phyloP scores from a whole-genome alignment of 2,888 invertebrate species.

The Polydrusus tereticollis region DNA sequence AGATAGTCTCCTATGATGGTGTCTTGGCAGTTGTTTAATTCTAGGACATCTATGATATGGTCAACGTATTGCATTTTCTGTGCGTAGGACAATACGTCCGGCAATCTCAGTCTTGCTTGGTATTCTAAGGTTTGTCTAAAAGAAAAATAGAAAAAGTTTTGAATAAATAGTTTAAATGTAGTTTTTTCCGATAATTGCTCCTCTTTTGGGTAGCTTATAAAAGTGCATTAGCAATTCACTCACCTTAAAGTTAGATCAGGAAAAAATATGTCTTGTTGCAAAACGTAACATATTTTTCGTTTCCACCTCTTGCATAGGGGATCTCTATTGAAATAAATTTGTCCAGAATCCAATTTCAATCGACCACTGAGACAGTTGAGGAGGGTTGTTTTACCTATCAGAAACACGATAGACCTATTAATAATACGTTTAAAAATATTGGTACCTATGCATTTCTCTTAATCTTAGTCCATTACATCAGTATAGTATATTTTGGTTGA shows the following conservation, averaged over 20 bases:
- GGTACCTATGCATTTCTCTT: no score
- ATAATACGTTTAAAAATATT: no score
- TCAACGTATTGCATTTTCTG: conserved; percentile 85
- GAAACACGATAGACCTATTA: no score
- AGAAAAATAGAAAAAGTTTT: neutral
- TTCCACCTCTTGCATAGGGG: conserved; percentile 71
- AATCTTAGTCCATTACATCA: no score
- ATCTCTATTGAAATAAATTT: conserved; percentile 65
- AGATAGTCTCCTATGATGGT: conserved; percentile 82
- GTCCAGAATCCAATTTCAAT: conserved; percentile 75
- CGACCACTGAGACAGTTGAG: conserved; percentile 83
- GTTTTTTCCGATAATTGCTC: no score
- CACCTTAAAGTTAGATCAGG: conserved; percentile 79
- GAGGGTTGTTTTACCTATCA: conserved; percentile 77
- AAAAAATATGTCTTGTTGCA: conserved; percentile 87
- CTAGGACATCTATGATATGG: conserved; percentile 81
- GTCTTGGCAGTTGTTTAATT: conserved; percentile 80
- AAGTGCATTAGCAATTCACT: neutral
- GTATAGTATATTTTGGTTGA: neutral
- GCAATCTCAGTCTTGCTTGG: conserved; percentile 73
- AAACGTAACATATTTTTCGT: conserved; percentile 83
- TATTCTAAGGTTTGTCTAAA: conserved; percentile 76
- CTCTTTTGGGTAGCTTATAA: no score
- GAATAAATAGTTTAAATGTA: neutral
- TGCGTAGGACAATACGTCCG: conserved; percentile 77